Percentiles rank a stretch among this genome's conserved stretches.
These are phyloP conservation scores for Muschampia plurimacula DNA, from an alignment of 2,888 invertebrate genomes.

Conservation along the genomic window DNA sequence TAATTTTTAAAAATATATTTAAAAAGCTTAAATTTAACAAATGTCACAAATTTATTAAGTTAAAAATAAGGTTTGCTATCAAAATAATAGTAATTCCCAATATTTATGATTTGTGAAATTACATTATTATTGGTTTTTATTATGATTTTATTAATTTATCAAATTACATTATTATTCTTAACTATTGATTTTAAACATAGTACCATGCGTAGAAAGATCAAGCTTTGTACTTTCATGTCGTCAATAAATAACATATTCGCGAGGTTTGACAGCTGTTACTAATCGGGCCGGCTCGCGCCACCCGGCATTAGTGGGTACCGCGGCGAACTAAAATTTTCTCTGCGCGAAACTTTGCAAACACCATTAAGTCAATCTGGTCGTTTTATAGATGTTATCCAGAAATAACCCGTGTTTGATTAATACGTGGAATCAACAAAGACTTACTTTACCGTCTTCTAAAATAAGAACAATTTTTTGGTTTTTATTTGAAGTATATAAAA, in stretches of 20 bases:
- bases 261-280: conserved; percentile 80
- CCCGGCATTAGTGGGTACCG: conserved; percentile 65
- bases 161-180: too few species aligned
- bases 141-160: too few species aligned
- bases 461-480: neutral
- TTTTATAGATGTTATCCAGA: conserved; percentile 79
- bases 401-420: conserved; percentile 60
- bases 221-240: conserved; percentile 55
- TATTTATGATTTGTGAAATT: too few species aligned
- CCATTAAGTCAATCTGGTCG: conserved; percentile 82
- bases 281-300: conserved; percentile 63
- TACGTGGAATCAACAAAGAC: neutral
- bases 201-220: neutral
- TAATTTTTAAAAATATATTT: too few species aligned
- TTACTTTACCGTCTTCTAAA: neutral
- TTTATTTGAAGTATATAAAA: neutral
- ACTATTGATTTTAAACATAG: neutral
- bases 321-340: conserved; percentile 77
- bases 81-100: too few species aligned
- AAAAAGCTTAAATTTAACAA: too few species aligned
- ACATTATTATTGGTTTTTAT: too few species aligned
- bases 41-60: too few species aligned
- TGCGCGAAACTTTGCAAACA: conserved; percentile 76
- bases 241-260: conserved; percentile 73
- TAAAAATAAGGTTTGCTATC: too few species aligned